Percentiles rank a stretch among this genome's conserved stretches.
Conservation (phyloP, 2,113 vertebrate genomes). For the Epinephelus lanceolatus region DNA sequence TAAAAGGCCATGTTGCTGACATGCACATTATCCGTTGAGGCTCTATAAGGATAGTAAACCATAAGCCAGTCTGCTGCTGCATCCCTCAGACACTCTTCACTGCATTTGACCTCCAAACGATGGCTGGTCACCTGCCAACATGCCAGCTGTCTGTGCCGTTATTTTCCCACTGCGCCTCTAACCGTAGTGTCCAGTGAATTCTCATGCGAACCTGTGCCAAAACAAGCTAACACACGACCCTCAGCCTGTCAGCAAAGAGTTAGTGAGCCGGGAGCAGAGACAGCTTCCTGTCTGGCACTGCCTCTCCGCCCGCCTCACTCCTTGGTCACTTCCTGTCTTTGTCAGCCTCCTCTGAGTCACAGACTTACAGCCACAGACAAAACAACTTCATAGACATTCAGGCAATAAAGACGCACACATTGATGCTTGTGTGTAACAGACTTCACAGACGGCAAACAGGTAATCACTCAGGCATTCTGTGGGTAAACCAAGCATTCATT, state of each 20-base stretch:
- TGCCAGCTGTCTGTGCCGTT: not conserved
- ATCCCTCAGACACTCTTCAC: not conserved
- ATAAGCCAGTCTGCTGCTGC: not conserved
- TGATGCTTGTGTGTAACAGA: not conserved
- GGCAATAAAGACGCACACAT: slow-evolving; percentile 1
- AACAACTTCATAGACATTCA: slow-evolving; percentile 15
- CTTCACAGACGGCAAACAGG: slow-evolving; percentile 4
- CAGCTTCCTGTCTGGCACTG: slow-evolving; percentile 71
- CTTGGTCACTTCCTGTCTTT: slow-evolving; percentile 77
- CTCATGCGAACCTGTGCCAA: slow-evolving; percentile 28
- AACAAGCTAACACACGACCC: slow-evolving; percentile 14
- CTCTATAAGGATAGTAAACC: not conserved
- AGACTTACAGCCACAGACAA: slow-evolving; percentile 37
- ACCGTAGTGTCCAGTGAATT: slow-evolving; percentile 34
- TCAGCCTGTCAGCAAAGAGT: slow-evolving; percentile 33
- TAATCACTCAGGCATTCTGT: slow-evolving; percentile 8
- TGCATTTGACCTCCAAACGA: slow-evolving; percentile 30
- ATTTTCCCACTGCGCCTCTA: slow-evolving; percentile 11
- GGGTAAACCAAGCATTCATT: slow-evolving; percentile 4
- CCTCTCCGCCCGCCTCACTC: slow-evolving; percentile 21
- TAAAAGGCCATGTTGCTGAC: not conserved
- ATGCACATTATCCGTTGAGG: not conserved
- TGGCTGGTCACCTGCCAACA: not conserved
- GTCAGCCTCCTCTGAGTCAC: slow-evolving; percentile 66
- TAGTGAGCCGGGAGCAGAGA: slow-evolving; percentile 32